Evolutionary conservation across 2,113 vertebrate genomes (phyloP).

Genomic region (Columbina picui): DNA sequence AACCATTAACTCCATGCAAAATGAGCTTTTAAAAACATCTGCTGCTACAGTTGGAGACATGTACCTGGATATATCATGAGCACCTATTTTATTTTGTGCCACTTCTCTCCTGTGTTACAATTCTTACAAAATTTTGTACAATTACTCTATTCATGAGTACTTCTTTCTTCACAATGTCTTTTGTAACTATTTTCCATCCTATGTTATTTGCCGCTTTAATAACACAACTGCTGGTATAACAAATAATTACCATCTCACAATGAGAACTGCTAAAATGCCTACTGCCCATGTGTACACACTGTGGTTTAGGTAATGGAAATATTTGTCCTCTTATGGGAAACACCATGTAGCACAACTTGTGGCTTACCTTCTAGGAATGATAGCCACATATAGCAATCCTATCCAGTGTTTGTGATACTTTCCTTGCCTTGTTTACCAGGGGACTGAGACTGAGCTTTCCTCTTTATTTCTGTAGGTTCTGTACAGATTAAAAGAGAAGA

Average conservation of each 20-base stretch:
- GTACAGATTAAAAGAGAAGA: conserved; percentile 91
- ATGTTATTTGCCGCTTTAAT: background rate
- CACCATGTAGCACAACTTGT: background rate
- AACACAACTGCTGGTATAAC: background rate
- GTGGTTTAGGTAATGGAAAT: conserved; percentile 26
- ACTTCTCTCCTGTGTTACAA: background rate
- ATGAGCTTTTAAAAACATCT: background rate
- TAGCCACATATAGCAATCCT: background rate
- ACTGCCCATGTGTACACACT: background rate
- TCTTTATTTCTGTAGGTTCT: conserved; percentile 84
- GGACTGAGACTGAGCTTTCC: background rate
- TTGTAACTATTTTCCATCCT: background rate
- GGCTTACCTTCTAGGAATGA: background rate
- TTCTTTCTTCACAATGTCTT: background rate
- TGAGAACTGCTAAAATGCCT: background rate
- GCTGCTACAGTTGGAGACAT: background rate
- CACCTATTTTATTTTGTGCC: background rate
- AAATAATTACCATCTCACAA: background rate
- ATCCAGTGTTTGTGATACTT: background rate
- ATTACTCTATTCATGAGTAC: background rate
- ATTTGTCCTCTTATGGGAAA: background rate
- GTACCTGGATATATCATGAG: background rate
- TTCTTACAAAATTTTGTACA: background rate
- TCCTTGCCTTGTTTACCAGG: conserved; percentile 4
- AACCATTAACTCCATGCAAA: background rate